Evolutionary conservation across 2,888 invertebrate genomes (phyloP).

Genomic region (Andrena flavipes): DNA sequence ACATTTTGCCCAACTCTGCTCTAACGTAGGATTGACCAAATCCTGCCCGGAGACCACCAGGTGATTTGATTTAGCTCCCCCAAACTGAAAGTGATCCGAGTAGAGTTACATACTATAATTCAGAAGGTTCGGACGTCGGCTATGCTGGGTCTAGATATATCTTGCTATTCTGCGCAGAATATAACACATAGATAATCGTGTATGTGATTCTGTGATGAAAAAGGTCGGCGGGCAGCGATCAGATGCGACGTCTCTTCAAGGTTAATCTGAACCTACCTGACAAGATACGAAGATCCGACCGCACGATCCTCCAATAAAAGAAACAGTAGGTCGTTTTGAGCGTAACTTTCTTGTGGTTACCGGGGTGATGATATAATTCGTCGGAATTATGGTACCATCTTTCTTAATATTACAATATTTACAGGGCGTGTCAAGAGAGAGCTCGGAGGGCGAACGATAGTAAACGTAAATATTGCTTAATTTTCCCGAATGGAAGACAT

Average conservation of each 20-base stretch:
- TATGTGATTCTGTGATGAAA: slow-evolving; percentile 1
- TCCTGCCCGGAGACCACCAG: too few relatives aligned
- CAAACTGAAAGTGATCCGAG: neutral
- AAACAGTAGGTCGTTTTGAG: slow-evolving; percentile 31
- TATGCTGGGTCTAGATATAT: neutral
- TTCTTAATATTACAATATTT: neutral
- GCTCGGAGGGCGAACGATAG: neutral
- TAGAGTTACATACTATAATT: neutral
- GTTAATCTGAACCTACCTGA: slow-evolving; percentile 44
- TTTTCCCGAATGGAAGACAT: neutral
- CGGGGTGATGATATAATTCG: slow-evolving; percentile 63
- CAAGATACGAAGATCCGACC: slow-evolving; percentile 21
- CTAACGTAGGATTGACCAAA: too few relatives aligned
- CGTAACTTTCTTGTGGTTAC: slow-evolving; percentile 57
- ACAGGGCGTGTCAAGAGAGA: neutral
- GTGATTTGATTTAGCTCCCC: too few relatives aligned
- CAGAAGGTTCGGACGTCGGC: neutral
- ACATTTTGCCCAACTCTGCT: too few relatives aligned
- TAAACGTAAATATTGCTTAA: too few relatives aligned
- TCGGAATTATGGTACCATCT: slow-evolving; percentile 20
- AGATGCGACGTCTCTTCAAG: slow-evolving; percentile 48
- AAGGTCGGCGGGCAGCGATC: slow-evolving; percentile 40
- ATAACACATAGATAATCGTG: neutral
- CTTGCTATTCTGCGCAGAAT: neutral
- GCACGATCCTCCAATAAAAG: slow-evolving; percentile 41